Evolutionary conservation across 1,140 invertebrate genomes (phyloP), one percentile per base, ranked within the genome.

Genomic region (Drosophila ogumai): DNA sequence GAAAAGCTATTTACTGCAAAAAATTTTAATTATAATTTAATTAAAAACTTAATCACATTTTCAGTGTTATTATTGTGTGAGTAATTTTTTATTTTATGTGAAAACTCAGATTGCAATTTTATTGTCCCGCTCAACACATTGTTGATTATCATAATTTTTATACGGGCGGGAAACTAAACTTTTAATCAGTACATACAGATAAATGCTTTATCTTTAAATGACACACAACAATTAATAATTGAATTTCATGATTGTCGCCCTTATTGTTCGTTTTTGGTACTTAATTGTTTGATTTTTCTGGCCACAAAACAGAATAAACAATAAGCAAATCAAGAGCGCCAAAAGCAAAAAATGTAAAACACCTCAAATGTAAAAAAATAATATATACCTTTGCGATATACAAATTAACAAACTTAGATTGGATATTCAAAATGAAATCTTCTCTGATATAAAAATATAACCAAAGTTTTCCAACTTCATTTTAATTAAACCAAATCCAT

Each of bases 21-120:
- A 50, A 78, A 67, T 52, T 82, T 76, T 88, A 82, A 87, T 82
- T 80, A 82, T 88, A 82, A 73, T 86, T 87, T 87, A 82, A 87
- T 88, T 87, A 88, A 74, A 68, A 88, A 77, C 76, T 74, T 82
- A 87, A 88, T 87, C 76, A 87, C 67, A 52, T 64, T 49, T 66
- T 75, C 49, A 22, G 32, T 46, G n/a, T 10, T 47, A 46, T 61
- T 28, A 65, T 55, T 57, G 58, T 49, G 67, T 41, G 17, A 47
- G 25, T 34, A 60, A 73, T n/a, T 79, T 82, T 88, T 68, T 56
- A 19, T 61, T 65, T 79, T 68, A 76, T 79, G 65, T 66, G 66
- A 40, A 72, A 44, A 69, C 72, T 79, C 64, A 75, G 79, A 86
- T 87, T 87, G 52, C 34, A 12, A 41, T 59, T 66, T 76, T 59